These are phyloP conservation scores for Stenopsyche tienmushanensis DNA, from an alignment of 1,140 invertebrate species.

Conservation along the genomic window DNA sequence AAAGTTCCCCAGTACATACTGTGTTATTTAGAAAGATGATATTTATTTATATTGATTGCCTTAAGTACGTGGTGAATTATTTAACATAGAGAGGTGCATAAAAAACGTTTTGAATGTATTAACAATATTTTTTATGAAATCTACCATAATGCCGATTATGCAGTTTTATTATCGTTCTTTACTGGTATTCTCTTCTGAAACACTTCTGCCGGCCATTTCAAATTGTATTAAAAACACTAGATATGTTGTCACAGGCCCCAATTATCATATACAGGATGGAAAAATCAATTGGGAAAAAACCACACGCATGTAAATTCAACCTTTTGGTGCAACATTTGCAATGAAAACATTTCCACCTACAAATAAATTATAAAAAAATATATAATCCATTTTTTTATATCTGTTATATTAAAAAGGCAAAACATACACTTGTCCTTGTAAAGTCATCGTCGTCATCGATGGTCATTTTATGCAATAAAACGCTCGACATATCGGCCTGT, in stretches of 20 bases:
- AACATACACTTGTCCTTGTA: conserved; percentile 31
- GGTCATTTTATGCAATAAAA: conserved; percentile 24
- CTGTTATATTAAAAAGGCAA: neutral
- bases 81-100: too few species aligned
- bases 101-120: too few species aligned
- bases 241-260: conserved; percentile 42
- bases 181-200: neutral
- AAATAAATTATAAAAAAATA: conserved; percentile 26
- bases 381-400: neutral
- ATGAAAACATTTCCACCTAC: conserved; percentile 45
- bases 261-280: conserved; percentile 44
- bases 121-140: too few species aligned
- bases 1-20: too few species aligned
- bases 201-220: conserved; percentile 32
- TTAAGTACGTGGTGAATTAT: too few species aligned
- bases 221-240: conserved; percentile 43
- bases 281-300: conserved; percentile 46
- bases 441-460: conserved; percentile 30
- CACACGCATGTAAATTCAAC: conserved; percentile 46
- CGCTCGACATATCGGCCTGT: neutral
- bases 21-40: too few species aligned
- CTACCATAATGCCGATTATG: too few species aligned
- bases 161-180: too few species aligned
- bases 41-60: too few species aligned
- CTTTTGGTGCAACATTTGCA: conserved; percentile 46